Evolutionary conservation across 2,797 vertebrate genomes (phyloP), one percentile per base, ranked within the genome.

Genomic region (Sebastes oblongus): DNA sequence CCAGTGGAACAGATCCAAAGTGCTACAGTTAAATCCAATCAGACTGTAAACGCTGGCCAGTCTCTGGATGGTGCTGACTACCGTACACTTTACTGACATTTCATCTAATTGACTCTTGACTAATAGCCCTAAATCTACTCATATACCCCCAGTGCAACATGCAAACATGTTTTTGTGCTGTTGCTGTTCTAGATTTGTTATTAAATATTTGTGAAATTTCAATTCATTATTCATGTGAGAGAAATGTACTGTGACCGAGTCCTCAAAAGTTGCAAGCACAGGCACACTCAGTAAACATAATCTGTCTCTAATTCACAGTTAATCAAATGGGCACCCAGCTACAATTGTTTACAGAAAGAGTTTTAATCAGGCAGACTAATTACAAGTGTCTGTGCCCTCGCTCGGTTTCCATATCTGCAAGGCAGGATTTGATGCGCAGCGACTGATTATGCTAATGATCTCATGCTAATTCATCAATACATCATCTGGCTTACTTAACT

Each of bases 361-460:
- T 83, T 87, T 89, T 92, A 90, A 92, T 92, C 82, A 88, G 84
- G 78, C 81, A 83, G 81, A 89, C 73, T 91, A 91, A 95, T 94
- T 90, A 93, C 87, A 85, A 59, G 59, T 62, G 75, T 79, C 89
- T 89, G 76, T 81, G 85, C 70, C 73, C 70, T 90, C 81, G 72
- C 78, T 90, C 72, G 72, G 72, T 83, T 89, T 72, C 84, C 83
- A 69, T 91, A 90, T 93, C 91, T 90, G 85, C 80, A 4, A 86
- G 85, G 86, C 82, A 93, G 71, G 13, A 86, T 91, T 76, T 89
- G 82, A 86, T 86, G 78, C 9, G 29, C 66, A 75, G 68, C 69
- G 78, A 86, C 79, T 82, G 86, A 94, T 91, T 91, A 88, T 91
- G 86, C 79, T 91, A 90, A 95, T 93, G 64, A 88, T 64, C 62